phyloP scores from a whole-genome alignment of 2,888 invertebrate species.

The Prosopocoilus inquinatus region DNA sequence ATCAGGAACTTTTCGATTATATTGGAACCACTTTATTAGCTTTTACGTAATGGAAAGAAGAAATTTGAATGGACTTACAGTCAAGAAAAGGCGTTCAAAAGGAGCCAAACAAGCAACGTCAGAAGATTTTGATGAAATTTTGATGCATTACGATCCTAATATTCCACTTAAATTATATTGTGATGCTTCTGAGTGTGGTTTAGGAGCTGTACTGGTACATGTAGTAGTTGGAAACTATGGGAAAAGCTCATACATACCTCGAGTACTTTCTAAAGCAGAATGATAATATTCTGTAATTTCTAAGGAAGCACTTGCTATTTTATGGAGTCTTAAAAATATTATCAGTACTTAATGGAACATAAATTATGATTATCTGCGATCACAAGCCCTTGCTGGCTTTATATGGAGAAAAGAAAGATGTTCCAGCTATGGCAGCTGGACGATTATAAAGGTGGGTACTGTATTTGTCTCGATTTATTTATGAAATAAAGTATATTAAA shows the following conservation, averaged over 20 bases:
- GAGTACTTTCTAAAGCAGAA: constrained; percentile 32
- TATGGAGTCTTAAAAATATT: constrained; percentile 37
- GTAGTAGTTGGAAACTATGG: constrained; percentile 28
- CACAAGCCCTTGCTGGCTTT: constrained; percentile 37
- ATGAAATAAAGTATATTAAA: constrained; percentile 21
- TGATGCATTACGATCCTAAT: not conserved
- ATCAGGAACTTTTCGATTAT: no score
- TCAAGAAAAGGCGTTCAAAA: not conserved
- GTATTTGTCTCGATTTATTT: constrained; percentile 22
- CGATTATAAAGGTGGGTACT: constrained; percentile 38
- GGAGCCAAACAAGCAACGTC: not conserved
- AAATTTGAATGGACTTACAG: no score
- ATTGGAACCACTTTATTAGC: no score
- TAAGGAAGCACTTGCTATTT: constrained; percentile 39
- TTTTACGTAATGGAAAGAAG: no score
- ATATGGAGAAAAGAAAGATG: constrained; percentile 35
- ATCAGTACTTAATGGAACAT: constrained; percentile 38
- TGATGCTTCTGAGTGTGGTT: constrained; percentile 27
- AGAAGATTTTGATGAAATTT: not conserved
- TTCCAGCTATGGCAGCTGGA: constrained; percentile 39
- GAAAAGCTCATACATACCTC: constrained; percentile 29
- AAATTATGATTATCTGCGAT: constrained; percentile 34
- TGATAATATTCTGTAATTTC: constrained; percentile 37
- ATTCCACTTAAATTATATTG: constrained; percentile 27
- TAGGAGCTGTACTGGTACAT: constrained; percentile 33